Evolutionary conservation across 2,797 vertebrate genomes (phyloP).

Genomic region (Pantherophis vulpinus): DNA sequence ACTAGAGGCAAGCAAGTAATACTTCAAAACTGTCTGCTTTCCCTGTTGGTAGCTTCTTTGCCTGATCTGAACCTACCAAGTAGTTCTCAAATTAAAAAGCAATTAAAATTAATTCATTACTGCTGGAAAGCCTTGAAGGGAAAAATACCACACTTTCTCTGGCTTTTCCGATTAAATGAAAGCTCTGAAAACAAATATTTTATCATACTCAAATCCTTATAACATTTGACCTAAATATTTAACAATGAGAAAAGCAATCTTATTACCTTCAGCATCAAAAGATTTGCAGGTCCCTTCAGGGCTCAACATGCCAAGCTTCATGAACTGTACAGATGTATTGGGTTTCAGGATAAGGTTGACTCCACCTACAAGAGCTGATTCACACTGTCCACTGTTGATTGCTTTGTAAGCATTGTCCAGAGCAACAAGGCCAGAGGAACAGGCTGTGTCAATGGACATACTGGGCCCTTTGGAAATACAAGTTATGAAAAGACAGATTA

Average conservation of each 20-base stretch:
- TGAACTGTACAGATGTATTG: slow-evolving; percentile 94
- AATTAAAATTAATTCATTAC: background rate
- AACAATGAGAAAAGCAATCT: background rate
- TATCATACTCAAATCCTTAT: background rate
- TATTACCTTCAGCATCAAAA: slow-evolving; percentile 87
- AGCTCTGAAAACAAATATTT: background rate
- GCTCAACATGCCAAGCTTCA: slow-evolving; percentile 96
- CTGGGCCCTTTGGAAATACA: slow-evolving; percentile 83
- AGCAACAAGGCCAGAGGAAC: slow-evolving; percentile 91
- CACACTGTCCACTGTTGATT: slow-evolving; percentile 81
- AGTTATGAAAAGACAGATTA: background rate
- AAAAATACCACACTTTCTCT: background rate
- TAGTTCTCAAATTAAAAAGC: background rate
- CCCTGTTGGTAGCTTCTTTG: background rate
- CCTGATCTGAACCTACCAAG: background rate
- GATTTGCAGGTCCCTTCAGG: slow-evolving; percentile 87
- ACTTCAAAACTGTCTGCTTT: background rate
- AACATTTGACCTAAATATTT: background rate
- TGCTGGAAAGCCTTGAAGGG: background rate
- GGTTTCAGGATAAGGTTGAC: slow-evolving; percentile 92
- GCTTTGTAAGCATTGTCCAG: slow-evolving; percentile 88
- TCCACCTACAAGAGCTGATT: slow-evolving; percentile 87
- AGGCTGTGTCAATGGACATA: slow-evolving; percentile 90
- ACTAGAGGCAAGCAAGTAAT: background rate
- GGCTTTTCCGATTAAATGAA: background rate